These are phyloP conservation scores for Nylanderia fulva DNA, from an alignment of 1,140 invertebrate genomes.

Conservation along the genomic window DNA sequence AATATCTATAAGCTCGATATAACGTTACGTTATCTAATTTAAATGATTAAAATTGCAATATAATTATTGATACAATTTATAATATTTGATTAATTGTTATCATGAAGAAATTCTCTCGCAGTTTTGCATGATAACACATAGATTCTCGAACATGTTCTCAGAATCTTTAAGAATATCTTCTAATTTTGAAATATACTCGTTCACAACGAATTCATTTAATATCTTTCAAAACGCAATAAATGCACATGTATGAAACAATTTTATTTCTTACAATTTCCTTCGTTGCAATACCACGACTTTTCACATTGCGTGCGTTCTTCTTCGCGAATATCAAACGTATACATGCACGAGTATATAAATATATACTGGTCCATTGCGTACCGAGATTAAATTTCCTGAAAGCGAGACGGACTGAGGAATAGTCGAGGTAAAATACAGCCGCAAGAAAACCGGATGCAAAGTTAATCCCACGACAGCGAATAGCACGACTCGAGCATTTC, in stretches of 20 bases:
- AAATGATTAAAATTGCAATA: neutral
- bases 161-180: slow-evolving; percentile 14
- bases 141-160: neutral
- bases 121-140: slow-evolving; percentile 1
- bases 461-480: slow-evolving; percentile 15
- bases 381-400: slow-evolving; percentile 44
- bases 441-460: slow-evolving; percentile 2
- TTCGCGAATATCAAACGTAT: neutral
- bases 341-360: slow-evolving; percentile 29
- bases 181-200: slow-evolving; percentile 23
- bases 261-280: slow-evolving; percentile 33
- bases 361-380: slow-evolving; percentile 20
- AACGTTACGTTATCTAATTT: neutral
- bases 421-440: slow-evolving; percentile 18
- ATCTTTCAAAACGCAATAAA: neutral
- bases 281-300: slow-evolving; percentile 1
- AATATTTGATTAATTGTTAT: too few species aligned
- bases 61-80: too few species aligned
- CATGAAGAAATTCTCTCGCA: neutral
- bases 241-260: neutral
- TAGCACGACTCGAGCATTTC: neutral
- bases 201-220: slow-evolving; percentile 27
- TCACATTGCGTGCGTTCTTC: slow-evolving; percentile 10
- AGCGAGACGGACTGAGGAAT: slow-evolving; percentile 12
- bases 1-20: neutral